These are phyloP conservation scores for Drosophila cognata DNA, from an alignment of 2,888 invertebrate species.

Conservation along the genomic window DNA sequence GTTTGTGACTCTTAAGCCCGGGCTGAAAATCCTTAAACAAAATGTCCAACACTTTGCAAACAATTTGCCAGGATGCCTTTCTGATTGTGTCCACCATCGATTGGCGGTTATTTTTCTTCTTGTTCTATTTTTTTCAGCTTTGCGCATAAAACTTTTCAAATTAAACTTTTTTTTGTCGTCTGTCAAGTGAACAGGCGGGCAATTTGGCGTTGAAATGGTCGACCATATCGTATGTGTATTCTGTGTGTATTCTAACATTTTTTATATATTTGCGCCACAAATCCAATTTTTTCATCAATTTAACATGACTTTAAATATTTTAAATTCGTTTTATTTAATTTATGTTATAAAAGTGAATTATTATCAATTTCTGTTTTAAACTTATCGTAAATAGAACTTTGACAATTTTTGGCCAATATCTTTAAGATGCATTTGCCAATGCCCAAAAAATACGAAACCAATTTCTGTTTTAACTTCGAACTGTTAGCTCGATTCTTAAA, in stretches of 20 bases:
- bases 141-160: constrained; percentile 73
- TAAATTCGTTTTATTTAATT: background rate
- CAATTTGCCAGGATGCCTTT: constrained; percentile 69
- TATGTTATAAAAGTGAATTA: background rate
- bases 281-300: background rate
- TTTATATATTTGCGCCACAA: background rate
- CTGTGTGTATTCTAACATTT: background rate
- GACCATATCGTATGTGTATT: constrained; percentile 14
- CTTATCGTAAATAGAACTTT: background rate
- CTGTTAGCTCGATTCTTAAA: background rate
- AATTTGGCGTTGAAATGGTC: constrained; percentile 30
- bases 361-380: background rate
- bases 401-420: background rate
- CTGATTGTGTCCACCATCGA: constrained; percentile 56
- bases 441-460: background rate
- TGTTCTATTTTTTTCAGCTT: constrained; percentile 17
- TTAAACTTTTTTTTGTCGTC: constrained; percentile 70
- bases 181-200: constrained; percentile 54
- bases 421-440: background rate
- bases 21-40: constrained; percentile 66
- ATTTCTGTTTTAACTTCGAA: constrained; percentile 5
- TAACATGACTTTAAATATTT: background rate
- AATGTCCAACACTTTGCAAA: constrained; percentile 72
- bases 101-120: constrained; percentile 28
- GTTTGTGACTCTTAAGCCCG: constrained; percentile 46